Conservation (phyloP, 2,888 invertebrate genomes). For the Alviniconcha strummeri region DNA sequence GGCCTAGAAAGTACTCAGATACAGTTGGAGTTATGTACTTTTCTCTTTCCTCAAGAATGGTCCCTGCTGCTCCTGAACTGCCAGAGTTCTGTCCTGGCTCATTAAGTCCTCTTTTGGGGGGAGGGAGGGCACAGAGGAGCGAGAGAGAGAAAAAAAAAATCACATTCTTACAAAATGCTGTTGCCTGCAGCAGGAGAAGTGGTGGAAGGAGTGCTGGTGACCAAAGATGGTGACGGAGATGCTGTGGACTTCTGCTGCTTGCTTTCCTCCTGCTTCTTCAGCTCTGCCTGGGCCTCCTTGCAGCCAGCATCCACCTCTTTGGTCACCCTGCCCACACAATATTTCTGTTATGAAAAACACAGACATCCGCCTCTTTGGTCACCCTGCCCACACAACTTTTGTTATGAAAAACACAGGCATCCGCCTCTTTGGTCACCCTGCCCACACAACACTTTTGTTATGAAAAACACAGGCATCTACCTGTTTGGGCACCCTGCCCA, state of each 20-base stretch:
- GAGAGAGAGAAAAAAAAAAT: too few relatives aligned
- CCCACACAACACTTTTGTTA: not conserved
- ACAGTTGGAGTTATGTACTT: too few relatives aligned
- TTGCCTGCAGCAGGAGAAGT: not conserved
- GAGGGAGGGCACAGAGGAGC: too few relatives aligned
- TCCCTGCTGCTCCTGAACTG: too few relatives aligned
- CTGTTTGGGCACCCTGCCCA: not conserved
- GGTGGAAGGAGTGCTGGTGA: not conserved
- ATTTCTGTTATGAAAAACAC: too few relatives aligned
- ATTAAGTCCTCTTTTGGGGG: too few relatives aligned
- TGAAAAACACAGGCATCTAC: not conserved
- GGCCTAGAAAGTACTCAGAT: too few relatives aligned
- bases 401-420: not conserved
- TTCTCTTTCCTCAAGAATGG: too few relatives aligned
- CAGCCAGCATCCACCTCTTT: constrained; percentile 79
- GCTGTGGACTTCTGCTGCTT: constrained; percentile 25
- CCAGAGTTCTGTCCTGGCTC: too few relatives aligned
- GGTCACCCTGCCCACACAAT: constrained; percentile 74
- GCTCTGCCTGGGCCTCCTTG: constrained; percentile 75
- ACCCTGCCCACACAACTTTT: not conserved
- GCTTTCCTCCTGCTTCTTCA: constrained; percentile 49
- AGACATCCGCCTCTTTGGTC: too few relatives aligned
- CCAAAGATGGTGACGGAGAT: not conserved
- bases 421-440: too few relatives aligned
- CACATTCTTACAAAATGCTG: not conserved